Percentiles rank a stretch among this genome's conserved stretches.
Conservation (phyloP, 2,113 vertebrate species). For the Tinamus guttatus region DNA sequence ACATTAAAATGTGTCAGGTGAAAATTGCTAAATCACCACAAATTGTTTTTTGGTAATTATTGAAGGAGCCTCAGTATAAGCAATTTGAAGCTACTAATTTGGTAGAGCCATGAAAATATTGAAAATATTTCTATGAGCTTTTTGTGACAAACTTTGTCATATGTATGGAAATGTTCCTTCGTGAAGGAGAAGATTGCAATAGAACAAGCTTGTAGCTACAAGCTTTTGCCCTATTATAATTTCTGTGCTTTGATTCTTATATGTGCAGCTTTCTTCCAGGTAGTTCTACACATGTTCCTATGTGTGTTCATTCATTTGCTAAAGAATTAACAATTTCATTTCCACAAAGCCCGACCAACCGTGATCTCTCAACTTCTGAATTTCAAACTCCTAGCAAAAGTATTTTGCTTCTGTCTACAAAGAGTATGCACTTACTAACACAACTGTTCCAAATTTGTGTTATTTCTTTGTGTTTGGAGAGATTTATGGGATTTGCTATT, state of each 20-base stretch:
- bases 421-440: too few relatives aligned
- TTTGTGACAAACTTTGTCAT: neutral
- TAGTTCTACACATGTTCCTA: neutral
- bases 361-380: neutral
- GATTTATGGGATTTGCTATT: neutral
- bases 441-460: neutral
- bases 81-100: neutral
- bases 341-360: neutral
- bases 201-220: neutral
- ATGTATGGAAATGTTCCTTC: neutral
- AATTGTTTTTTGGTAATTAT: neutral
- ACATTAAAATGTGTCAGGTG: neutral
- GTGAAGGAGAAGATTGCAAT: neutral
- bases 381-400: neutral
- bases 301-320: neutral
- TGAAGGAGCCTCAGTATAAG: neutral
- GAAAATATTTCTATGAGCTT: neutral
- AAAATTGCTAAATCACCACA: neutral
- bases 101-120: neutral
- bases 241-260: neutral
- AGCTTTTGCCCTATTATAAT: neutral
- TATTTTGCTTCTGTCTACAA: neutral
- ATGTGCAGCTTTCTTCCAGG: neutral
- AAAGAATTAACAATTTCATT: neutral
- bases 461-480: neutral